These are phyloP conservation scores for Pachycephala philippinensis DNA, from an alignment of 2,113 vertebrate species.

Conservation along the genomic window DNA sequence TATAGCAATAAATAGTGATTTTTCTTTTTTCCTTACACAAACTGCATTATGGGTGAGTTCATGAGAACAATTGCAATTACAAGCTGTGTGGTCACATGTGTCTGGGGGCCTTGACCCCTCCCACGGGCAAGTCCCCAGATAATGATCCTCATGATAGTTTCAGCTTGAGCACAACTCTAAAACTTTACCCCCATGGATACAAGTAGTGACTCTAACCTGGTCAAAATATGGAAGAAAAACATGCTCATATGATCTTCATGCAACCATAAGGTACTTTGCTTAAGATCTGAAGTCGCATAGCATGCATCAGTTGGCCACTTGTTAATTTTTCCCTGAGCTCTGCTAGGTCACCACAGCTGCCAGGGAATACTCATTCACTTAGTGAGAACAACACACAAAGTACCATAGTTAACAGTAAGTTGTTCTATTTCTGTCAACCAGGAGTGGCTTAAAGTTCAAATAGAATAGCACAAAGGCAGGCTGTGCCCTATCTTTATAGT, in stretches of 20 bases:
- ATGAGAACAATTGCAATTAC: background rate
- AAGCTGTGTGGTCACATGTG: background rate
- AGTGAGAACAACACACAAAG: accelerated
- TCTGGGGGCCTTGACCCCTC: background rate
- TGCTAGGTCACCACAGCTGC: background rate
- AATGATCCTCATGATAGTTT: background rate
- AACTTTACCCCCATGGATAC: background rate
- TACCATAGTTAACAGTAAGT: background rate
- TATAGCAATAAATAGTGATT: background rate
- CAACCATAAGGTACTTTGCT: background rate
- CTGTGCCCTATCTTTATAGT: background rate
- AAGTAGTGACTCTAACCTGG: background rate
- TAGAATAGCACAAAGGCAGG: background rate
- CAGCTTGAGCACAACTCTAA: background rate
- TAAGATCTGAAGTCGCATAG: background rate
- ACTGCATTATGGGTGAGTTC: background rate
- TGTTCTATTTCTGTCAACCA: background rate
- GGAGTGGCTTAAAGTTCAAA: background rate
- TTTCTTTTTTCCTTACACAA: background rate
- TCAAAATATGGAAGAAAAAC: background rate
- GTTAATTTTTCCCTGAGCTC: background rate
- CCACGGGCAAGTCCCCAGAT: background rate
- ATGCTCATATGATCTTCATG: accelerated
- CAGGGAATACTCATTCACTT: background rate
- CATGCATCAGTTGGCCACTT: background rate